phyloP scores from a whole-genome alignment of 2,113 vertebrate species.

The Nothocercus nigrocapillus region DNA sequence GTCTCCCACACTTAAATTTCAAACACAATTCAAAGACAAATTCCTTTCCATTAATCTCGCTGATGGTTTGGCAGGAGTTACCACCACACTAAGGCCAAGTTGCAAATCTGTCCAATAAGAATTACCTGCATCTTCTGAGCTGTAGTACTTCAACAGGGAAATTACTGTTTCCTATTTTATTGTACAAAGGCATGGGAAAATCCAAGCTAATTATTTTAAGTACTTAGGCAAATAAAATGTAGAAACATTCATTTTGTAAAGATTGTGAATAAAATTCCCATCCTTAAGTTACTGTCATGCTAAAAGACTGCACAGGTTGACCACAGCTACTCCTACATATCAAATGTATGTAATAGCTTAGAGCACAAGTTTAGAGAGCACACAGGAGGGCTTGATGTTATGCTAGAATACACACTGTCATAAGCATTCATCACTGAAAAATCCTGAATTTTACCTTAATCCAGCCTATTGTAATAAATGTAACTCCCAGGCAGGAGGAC shows the following conservation, averaged over 20 bases:
- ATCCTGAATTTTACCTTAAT: neutral
- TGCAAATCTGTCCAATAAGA: neutral
- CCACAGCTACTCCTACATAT: neutral
- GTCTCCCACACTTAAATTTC: neutral
- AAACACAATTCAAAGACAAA: neutral
- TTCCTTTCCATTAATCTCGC: neutral
- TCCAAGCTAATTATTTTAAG: neutral
- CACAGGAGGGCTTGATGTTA: neutral
- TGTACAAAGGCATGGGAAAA: neutral
- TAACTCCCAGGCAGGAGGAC: neutral
- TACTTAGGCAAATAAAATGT: neutral
- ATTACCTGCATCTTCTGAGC: neutral
- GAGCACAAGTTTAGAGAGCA: neutral
- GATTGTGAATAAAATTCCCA: neutral
- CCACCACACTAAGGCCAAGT: neutral
- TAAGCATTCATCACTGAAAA: neutral
- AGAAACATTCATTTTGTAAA: neutral
- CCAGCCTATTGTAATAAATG: neutral
- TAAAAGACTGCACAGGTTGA: neutral
- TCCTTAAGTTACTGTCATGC: neutral
- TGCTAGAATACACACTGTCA: neutral
- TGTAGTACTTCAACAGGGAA: neutral
- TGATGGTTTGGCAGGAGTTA: neutral
- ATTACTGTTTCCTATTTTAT: neutral
- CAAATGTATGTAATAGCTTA: neutral